Conservation (phyloP, 2,113 vertebrate genomes). For the Candoia aspera region DNA sequence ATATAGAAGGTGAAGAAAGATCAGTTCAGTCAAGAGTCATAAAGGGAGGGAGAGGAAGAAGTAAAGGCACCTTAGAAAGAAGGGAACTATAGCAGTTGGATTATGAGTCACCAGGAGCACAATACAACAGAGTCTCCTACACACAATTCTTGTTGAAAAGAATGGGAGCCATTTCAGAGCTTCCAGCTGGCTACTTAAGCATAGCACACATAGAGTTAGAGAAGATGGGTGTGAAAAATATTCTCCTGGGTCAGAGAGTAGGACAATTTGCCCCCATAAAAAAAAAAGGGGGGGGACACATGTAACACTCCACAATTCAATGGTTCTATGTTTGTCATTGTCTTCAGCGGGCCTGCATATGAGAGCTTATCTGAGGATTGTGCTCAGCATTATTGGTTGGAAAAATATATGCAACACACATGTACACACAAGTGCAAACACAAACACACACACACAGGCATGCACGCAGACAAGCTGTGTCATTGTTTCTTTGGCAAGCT, state of each 20-base stretch:
- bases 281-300: neutral
- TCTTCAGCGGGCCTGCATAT: neutral
- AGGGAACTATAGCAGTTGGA: neutral
- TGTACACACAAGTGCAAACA: accelerated
- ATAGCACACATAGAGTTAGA: neutral
- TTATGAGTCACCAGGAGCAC: neutral
- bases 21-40: neutral
- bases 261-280: neutral
- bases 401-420: neutral
- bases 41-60: too few species aligned
- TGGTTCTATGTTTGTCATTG: neutral
- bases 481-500: neutral
- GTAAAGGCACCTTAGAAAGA: neutral
- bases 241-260: neutral
- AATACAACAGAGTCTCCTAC: neutral
- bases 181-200: neutral
- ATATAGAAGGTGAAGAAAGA: neutral
- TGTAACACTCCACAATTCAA: neutral
- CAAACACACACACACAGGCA: neutral
- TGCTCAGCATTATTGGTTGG: neutral
- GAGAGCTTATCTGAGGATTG: neutral
- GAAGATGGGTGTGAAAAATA: neutral
- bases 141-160: neutral
- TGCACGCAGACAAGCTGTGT: neutral
- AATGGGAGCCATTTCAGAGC: neutral